Conservation (phyloP, 2,888 invertebrate species). For the Xestoiulus laeticollis region DNA sequence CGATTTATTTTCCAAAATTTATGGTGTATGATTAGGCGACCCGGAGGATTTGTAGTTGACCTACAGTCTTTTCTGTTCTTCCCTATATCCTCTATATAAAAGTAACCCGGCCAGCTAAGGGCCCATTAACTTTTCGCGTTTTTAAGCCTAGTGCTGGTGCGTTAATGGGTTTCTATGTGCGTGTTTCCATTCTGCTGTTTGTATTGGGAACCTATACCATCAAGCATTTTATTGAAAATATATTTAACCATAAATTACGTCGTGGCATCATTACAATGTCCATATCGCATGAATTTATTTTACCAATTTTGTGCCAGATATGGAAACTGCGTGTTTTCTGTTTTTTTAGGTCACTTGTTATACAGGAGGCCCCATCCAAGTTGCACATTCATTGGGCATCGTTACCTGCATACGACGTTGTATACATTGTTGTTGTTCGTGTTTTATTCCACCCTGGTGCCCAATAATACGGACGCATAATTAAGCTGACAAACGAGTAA, state of each 20-base stretch:
- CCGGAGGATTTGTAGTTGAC: neutral
- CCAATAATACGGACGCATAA: too few species aligned
- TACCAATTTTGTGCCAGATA: neutral
- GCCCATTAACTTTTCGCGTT: neutral
- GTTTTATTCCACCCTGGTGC: too few species aligned
- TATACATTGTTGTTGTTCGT: neutral
- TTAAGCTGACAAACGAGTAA: too few species aligned
- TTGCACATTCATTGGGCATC: neutral
- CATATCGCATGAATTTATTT: neutral
- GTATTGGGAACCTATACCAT: neutral
- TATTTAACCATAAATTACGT: conserved; percentile 12
- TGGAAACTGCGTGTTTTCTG: neutral
- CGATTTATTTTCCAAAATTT: neutral
- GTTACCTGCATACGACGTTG: neutral
- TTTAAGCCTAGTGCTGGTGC: neutral
- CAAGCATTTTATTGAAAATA: neutral
- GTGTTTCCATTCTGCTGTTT: neutral
- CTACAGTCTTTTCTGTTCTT: neutral
- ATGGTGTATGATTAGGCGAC: neutral
- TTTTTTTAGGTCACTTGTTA: neutral
- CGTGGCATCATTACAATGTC: neutral
- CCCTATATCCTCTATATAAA: neutral
- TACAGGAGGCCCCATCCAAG: neutral
- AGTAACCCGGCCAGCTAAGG: neutral
- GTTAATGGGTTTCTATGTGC: neutral